Evolutionary conservation across 1,140 invertebrate genomes (phyloP).

Genomic region (Oedothorax gibbosus): DNA sequence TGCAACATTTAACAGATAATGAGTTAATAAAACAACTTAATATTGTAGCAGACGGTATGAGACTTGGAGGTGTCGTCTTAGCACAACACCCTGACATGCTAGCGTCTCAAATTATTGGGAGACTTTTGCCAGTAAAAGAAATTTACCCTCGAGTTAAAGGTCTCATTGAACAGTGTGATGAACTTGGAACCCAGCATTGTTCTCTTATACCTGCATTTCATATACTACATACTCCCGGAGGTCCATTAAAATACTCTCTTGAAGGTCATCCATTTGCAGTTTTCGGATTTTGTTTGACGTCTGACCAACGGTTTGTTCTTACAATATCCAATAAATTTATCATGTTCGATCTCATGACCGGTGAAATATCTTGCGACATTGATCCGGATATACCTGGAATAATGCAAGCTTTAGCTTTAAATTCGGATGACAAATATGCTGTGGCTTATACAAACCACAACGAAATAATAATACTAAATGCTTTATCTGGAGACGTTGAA

Average conservation of each 20-base stretch:
- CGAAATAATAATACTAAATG: slow-evolving; percentile 57
- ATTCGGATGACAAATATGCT: slow-evolving; percentile 94
- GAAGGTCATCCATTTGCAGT: slow-evolving; percentile 98
- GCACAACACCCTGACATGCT: slow-evolving; percentile 95
- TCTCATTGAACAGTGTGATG: slow-evolving; percentile 90
- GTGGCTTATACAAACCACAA: slow-evolving; percentile 97
- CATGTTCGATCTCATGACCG: slow-evolving; percentile 95
- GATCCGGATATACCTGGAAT: slow-evolving; percentile 91
- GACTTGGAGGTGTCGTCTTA: slow-evolving; percentile 90
- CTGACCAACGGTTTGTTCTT: slow-evolving; percentile 92
- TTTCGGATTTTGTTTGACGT: slow-evolving; percentile 92
- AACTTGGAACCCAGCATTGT: slow-evolving; percentile 86
- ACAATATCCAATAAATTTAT: slow-evolving; percentile 98
- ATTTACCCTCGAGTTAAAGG: slow-evolving; percentile 85
- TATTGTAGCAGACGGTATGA: slow-evolving; percentile 87
- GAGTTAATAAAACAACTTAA: slow-evolving; percentile 79
- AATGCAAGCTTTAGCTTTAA: slow-evolving; percentile 94
- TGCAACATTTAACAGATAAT: slow-evolving; percentile 84
- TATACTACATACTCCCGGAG: slow-evolving; percentile 96
- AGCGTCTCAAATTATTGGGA: slow-evolving; percentile 91
- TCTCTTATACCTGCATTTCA: slow-evolving; percentile 93
- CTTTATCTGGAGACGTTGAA: slow-evolving; percentile 57
- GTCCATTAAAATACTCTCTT: slow-evolving; percentile 96
- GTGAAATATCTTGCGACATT: slow-evolving; percentile 89
- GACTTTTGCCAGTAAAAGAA: slow-evolving; percentile 91